Evolutionary conservation across 2,113 vertebrate species (phyloP).

Genomic region (Protobothrops flavoviridis): DNA sequence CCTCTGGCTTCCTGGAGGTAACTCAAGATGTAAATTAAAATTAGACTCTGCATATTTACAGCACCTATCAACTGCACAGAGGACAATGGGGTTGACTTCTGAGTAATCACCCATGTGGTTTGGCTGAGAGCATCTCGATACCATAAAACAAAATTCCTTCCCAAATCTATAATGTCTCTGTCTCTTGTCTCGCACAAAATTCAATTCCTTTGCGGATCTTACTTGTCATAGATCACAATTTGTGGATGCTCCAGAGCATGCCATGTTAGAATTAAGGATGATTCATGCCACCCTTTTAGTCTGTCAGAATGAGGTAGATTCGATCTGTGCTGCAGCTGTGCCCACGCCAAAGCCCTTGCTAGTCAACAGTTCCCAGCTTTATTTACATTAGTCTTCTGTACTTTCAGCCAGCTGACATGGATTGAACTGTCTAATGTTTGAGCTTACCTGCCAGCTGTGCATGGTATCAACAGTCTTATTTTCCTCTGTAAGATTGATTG

Average conservation of each 20-base stretch:
- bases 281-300: constrained; percentile 13
- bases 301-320: constrained; percentile 4
- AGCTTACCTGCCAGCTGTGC: neutral
- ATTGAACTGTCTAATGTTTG: neutral
- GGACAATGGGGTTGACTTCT: neutral
- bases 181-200: neutral
- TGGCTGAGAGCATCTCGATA: neutral
- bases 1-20: neutral
- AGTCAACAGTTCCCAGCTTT: neutral
- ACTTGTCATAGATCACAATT: constrained; percentile 24
- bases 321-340: constrained; percentile 4
- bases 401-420: neutral
- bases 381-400: neutral
- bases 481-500: neutral
- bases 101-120: neutral
- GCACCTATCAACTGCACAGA: neutral
- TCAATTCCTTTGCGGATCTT: constrained; percentile 8
- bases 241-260: constrained; percentile 19
- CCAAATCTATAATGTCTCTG: neutral
- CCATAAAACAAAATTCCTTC: neutral
- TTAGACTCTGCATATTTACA: neutral
- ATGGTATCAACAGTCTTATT: neutral
- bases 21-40: neutral
- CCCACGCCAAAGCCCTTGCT: neutral
- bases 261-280: constrained; percentile 23